phyloP scores from a whole-genome alignment of 2,888 invertebrate species.

The Sinelater perroti region DNA sequence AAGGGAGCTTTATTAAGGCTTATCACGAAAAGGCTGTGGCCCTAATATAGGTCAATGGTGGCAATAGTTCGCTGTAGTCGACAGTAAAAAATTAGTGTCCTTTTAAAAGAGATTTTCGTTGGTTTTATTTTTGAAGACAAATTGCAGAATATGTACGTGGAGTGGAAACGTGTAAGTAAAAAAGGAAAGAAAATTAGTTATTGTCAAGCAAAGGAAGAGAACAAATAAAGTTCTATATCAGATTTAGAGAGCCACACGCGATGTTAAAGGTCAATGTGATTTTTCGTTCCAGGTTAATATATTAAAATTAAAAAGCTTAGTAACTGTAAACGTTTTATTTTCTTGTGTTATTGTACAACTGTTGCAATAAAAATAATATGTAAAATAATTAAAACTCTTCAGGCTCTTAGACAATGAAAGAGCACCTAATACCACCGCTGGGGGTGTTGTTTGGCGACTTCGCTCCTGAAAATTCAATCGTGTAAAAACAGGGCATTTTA shows the following conservation, averaged over 20 bases:
- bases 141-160: too few relatives aligned
- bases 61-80: too few relatives aligned
- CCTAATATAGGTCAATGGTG: constrained; percentile 24
- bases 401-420: background rate
- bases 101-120: too few relatives aligned
- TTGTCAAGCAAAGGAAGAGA: background rate
- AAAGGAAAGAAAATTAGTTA: constrained; percentile 6
- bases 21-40: constrained; percentile 31
- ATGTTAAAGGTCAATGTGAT: constrained; percentile 18
- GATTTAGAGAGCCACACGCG: constrained; percentile 12
- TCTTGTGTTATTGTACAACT: background rate
- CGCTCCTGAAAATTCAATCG: too few relatives aligned
- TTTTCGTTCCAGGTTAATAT: constrained; percentile 4
- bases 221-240: constrained; percentile 20
- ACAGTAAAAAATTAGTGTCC: too few relatives aligned
- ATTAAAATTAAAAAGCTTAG: background rate
- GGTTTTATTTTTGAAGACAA: background rate
- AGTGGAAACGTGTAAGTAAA: too few relatives aligned
- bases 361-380: background rate
- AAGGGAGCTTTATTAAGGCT: constrained; percentile 19
- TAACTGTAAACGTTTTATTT: background rate
- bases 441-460: too few relatives aligned
- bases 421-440: background rate
- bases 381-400: background rate
- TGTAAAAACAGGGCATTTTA: too few relatives aligned